Conservation (phyloP, 92 coral and sea anemone genomes). For the Montipora capitata region DNA sequence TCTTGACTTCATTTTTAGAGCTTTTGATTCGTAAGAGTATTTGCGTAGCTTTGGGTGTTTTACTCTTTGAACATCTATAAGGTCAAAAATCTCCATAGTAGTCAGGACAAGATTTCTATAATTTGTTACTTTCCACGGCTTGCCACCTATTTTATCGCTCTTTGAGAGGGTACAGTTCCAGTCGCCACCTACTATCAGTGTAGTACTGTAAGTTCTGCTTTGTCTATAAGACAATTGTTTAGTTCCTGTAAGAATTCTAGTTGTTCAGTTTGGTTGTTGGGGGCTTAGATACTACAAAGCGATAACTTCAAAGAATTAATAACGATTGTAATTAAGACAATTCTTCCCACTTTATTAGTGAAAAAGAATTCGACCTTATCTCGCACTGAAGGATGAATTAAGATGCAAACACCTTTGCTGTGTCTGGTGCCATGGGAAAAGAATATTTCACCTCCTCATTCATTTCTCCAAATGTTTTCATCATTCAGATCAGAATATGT, state of each 20-base stretch:
- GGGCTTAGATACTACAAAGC: conserved; percentile 3
- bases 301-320: conserved; percentile 8
- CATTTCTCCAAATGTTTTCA: no score
- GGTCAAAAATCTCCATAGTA: not conserved
- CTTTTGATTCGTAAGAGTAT: not conserved
- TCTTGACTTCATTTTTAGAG: not conserved
- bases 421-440: no score
- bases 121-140: not conserved
- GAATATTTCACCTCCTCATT: no score
- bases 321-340: not conserved
- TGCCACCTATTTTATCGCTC: not conserved
- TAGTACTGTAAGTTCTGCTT: no score
- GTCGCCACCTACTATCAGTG: not conserved
- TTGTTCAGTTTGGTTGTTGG: conserved; percentile 1
- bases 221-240: no score
- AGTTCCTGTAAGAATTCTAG: no score
- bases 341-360: not conserved
- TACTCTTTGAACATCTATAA: not conserved
- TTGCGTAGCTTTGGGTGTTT: not conserved
- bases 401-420: no score
- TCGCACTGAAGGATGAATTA: no score
- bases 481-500: no score
- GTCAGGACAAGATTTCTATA: not conserved
- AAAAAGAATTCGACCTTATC: not conserved
- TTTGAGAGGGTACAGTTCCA: not conserved